Evolutionary conservation across 2,797 vertebrate species (phyloP).

Genomic region (Cottoperca gobio): DNA sequence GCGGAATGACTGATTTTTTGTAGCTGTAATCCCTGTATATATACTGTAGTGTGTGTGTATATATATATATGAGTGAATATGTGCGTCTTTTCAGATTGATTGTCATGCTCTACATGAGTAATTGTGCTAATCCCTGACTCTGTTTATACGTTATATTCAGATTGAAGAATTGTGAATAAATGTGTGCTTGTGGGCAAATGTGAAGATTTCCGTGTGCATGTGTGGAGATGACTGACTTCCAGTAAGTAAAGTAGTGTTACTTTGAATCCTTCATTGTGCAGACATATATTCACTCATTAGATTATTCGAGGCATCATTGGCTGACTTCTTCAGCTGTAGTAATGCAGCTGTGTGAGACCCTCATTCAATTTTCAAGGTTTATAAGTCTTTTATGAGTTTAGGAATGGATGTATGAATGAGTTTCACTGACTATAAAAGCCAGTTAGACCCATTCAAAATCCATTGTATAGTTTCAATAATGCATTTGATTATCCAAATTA

Average conservation of each 20-base stretch:
- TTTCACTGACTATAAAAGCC: conserved; percentile 31
- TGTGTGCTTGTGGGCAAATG: conserved; percentile 7
- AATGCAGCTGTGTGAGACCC: conserved; percentile 16
- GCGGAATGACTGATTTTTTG: conserved; percentile 67
- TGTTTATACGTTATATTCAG: conserved; percentile 43
- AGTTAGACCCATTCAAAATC: conserved; percentile 17
- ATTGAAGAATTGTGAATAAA: conserved; percentile 11
- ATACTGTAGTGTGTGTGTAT: not conserved
- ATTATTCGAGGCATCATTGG: conserved; percentile 33
- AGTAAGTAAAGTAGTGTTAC: conserved; percentile 14
- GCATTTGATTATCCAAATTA: conserved; percentile 10
- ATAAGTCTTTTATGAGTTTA: conserved; percentile 22
- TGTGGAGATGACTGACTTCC: conserved; percentile 1
- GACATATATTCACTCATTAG: conserved; percentile 36
- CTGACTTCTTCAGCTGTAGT: not conserved
- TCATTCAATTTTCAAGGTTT: conserved; percentile 27
- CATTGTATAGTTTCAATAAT: conserved; percentile 42
- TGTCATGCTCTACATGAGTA: conserved; percentile 45
- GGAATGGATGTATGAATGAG: conserved; percentile 25
- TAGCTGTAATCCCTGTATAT: conserved; percentile 43
- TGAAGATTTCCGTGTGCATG: not conserved
- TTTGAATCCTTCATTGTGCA: conserved; percentile 19
- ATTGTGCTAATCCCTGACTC: conserved; percentile 62
- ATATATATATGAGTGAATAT: not conserved
- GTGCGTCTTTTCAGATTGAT: conserved; percentile 47